These are phyloP conservation scores for Gortyna flavago DNA, from an alignment of 2,888 invertebrate genomes.

Conservation along the genomic window DNA sequence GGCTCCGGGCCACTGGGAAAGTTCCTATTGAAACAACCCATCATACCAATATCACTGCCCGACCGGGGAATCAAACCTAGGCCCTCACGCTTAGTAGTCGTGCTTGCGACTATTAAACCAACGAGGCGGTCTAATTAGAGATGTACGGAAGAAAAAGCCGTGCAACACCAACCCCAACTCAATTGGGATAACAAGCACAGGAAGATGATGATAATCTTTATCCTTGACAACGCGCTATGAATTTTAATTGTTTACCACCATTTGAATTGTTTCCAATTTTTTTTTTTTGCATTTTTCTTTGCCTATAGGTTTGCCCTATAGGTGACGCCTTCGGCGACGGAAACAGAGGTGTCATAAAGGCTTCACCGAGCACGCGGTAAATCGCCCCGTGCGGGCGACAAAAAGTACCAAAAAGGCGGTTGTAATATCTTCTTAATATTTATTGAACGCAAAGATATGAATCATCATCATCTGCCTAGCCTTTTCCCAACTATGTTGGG, in stretches of 20 bases:
- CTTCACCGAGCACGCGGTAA: too few species aligned
- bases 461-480: too few species aligned
- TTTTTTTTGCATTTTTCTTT: too few species aligned
- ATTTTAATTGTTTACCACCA: too few species aligned
- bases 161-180: background rate
- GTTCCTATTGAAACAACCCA: background rate
- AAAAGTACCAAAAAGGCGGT: background rate
- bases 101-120: background rate
- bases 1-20: background rate
- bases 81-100: background rate
- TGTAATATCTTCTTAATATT: background rate
- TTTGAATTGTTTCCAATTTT: too few species aligned
- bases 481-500: too few species aligned
- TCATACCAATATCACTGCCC: background rate
- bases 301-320: too few species aligned
- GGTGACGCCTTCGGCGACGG: too few species aligned
- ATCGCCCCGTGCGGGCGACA: too few species aligned
- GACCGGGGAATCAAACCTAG: background rate
- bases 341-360: too few species aligned
- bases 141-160: background rate
- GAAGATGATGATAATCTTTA: background rate
- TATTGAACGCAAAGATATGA: background rate
- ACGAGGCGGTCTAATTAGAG: too few species aligned
- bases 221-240: background rate
- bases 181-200: background rate